Conservation (phyloP, 37 sponge, comb jelly and placozoan genomes). For the Amphimedon queenslandica region DNA sequence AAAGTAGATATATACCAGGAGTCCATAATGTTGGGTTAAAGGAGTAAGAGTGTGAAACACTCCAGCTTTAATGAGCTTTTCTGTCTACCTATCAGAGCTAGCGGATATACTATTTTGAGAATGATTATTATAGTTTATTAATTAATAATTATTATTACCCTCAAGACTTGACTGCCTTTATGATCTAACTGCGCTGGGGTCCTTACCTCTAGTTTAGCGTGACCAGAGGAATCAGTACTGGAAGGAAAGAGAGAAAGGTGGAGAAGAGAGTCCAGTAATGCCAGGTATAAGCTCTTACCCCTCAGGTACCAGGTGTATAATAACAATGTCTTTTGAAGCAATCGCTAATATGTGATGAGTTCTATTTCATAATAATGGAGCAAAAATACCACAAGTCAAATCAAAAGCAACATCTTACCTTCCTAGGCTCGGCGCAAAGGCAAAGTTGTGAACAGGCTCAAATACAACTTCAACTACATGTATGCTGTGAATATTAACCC, state of each 20-base stretch:
- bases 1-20: no score
- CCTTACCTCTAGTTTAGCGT: conserved; percentile 77
- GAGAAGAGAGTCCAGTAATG: neutral
- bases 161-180: conserved; percentile 80
- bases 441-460: conserved; percentile 89
- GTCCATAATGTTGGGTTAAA: no score
- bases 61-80: no score
- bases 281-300: conserved; percentile 16
- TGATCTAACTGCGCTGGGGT: conserved; percentile 87
- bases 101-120: no score
- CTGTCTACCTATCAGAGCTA: no score
- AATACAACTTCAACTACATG: conserved; percentile 51
- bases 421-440: conserved; percentile 94
- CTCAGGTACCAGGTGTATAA: conserved; percentile 60
- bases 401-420: conserved; percentile 67
- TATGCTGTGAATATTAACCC: conserved; percentile 81
- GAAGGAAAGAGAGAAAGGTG: neutral
- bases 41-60: no score
- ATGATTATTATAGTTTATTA: no score
- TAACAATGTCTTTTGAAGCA: conserved; percentile 80
- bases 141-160: no score
- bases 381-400: neutral
- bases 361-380: conserved; percentile 16
- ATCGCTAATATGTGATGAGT: conserved; percentile 86
- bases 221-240: conserved; percentile 48